Conservation (phyloP, 2,797 vertebrate species). For the Hyperoplus lanceolatus region DNA sequence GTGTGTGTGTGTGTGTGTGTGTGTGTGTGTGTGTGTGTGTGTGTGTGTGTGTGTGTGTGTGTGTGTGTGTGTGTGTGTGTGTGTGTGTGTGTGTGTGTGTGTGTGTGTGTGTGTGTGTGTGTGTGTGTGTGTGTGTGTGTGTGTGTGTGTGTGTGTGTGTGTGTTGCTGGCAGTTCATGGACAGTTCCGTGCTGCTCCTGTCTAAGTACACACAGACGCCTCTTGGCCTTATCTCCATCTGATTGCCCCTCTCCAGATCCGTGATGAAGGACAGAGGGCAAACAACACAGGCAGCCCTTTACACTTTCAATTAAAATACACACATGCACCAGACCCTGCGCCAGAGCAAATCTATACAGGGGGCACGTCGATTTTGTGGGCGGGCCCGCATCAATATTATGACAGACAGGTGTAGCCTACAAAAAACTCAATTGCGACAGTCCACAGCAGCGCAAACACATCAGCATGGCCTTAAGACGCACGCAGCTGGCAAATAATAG, state of each 20-base stretch:
- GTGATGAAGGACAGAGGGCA: slow-evolving; percentile 64
- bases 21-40: slow-evolving; percentile 11
- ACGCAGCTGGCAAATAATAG: too few relatives aligned
- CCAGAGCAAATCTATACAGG: too few relatives aligned
- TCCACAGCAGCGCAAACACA: too few relatives aligned
- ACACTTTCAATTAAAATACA: slow-evolving; percentile 39
- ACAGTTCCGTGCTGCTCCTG: slow-evolving; percentile 86
- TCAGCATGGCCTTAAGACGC: too few relatives aligned
- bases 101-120: slow-evolving; percentile 55
- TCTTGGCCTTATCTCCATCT: slow-evolving; percentile 78
- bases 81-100: slow-evolving; percentile 26
- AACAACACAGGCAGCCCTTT: slow-evolving; percentile 36
- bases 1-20: slow-evolving; percentile 11
- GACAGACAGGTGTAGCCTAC: too few relatives aligned
- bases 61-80: slow-evolving; percentile 11
- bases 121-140: slow-evolving; percentile 55
- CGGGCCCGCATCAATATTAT: too few relatives aligned
- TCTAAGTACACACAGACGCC: slow-evolving; percentile 82
- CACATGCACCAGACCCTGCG: slow-evolving; percentile 37
- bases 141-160: slow-evolving; percentile 15
- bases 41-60: slow-evolving; percentile 11
- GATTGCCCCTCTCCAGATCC: slow-evolving; percentile 78
- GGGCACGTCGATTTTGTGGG: too few relatives aligned
- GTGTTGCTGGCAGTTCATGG: slow-evolving; percentile 51
- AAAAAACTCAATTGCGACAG: too few relatives aligned